Evolutionary conservation across 1,140 invertebrate species (phyloP), one percentile per base, ranked within the genome.

Genomic region (Phthorimaea operculella): DNA sequence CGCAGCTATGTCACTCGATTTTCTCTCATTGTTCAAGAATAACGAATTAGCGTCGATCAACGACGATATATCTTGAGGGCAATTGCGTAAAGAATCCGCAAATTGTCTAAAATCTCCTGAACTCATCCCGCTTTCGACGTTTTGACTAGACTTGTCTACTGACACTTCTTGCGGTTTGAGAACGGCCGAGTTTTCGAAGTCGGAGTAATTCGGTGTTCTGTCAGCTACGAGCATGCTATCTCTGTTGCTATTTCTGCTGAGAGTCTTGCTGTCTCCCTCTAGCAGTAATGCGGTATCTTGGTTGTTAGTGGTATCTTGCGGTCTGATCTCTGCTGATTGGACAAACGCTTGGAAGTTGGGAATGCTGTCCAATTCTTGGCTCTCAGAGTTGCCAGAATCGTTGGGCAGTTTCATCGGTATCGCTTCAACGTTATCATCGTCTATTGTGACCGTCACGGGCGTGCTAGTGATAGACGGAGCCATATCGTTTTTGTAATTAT

Each of bases 51-150:
- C 76, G 18, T 81, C 70, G 47, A 74, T 77, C 21, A 76, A 44
- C 10, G 72, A 74, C 9, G 78, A 79, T 28, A 84, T 52, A 57
- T 84, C 77, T 54, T 83, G 80, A 5, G 74, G 79, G 14, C 72
- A 61, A 51, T 62, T 58, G 55, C 64, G 68, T 16, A 74, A 67
- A 6, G 74, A 79, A 51, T 61, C 72, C 59, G 83, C 76, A 54
- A 80, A 81, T 28, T 66, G 56, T 12, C 57, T 58, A 59, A 85
- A 82, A 42, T 78, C 75, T 56, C 75, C 75, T 4, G 78, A 78
- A 54, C 64, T 75, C 12, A 64, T 62, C 15, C 67, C 70, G 42
- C 68, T 77, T 54, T 73, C 72, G 1, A 65, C 33, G 51, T 68
- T 78, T 59, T 73, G 72, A 74, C 68, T 74, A 64, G 63, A 76